phyloP scores from a whole-genome alignment of 2,888 invertebrate genomes.

The Parascotia fuliginaria region DNA sequence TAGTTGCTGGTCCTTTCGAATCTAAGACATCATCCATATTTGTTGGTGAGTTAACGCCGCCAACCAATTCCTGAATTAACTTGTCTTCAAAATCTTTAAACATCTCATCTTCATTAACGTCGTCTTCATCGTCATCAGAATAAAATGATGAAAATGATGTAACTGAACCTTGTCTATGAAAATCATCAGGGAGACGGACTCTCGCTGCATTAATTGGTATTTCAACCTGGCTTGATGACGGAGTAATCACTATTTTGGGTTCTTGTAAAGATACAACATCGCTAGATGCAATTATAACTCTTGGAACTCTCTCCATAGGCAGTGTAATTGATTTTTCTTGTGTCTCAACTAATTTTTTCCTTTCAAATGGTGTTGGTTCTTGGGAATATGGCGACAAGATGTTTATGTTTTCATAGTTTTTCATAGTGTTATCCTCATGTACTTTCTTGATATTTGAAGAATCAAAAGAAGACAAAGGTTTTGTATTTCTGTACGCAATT shows the following conservation, averaged over 20 bases:
- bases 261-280: conserved; percentile 80
- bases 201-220: conserved; percentile 75
- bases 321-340: conserved; percentile 39
- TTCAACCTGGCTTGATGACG: conserved; percentile 75
- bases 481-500: conserved; percentile 73
- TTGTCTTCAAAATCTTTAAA: conserved; percentile 73
- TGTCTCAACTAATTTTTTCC: conserved; percentile 35
- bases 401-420: conserved; percentile 76
- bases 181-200: conserved; percentile 80
- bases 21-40: conserved; percentile 68
- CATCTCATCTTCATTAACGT: conserved; percentile 52
- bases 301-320: conserved; percentile 68
- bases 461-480: conserved; percentile 73
- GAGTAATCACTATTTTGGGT: conserved; percentile 87
- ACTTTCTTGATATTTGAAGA: conserved; percentile 56
- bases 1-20: conserved; percentile 75
- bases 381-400: conserved; percentile 59
- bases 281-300: conserved; percentile 83
- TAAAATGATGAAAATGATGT: conserved; percentile 74
- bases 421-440: conserved; percentile 43
- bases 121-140: conserved; percentile 69
- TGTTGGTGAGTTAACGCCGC: conserved; percentile 75
- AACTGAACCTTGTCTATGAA: conserved; percentile 68
- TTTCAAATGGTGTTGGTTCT: conserved; percentile 63
- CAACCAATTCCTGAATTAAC: conserved; percentile 76